Conservation (phyloP, 2,113 vertebrate species). For the Heterocephalus glaber region DNA sequence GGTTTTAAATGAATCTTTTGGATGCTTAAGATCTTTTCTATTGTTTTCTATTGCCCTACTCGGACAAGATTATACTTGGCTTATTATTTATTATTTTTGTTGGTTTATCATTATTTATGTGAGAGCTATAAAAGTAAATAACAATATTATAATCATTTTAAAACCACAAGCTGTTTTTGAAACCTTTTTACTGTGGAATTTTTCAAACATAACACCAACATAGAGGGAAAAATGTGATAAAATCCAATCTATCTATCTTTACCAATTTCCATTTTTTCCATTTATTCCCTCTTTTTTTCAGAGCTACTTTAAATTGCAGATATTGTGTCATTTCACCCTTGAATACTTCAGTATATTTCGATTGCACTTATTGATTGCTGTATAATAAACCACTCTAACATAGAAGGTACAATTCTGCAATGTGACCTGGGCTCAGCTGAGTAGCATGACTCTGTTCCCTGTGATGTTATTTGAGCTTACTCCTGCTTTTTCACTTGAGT, state of each 20-base stretch:
- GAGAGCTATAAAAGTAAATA: neutral
- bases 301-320: neutral
- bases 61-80: neutral
- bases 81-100: neutral
- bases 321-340: neutral
- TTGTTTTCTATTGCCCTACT: conserved; percentile 26
- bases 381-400: neutral
- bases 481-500: conserved; percentile 22
- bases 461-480: neutral
- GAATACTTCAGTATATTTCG: conserved; percentile 12
- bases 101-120: conserved; percentile 17
- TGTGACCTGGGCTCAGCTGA: neutral
- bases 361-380: neutral
- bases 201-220: conserved; percentile 3
- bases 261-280: conserved; percentile 12
- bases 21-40: neutral
- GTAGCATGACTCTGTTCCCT: neutral
- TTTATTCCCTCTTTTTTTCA: neutral
- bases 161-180: conserved; percentile 7
- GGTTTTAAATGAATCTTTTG: conserved; percentile 42
- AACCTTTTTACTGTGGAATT: neutral
- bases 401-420: neutral
- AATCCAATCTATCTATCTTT: neutral
- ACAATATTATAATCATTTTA: neutral
- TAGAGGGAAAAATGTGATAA: conserved; percentile 6